Evolutionary conservation across 1,140 invertebrate genomes (phyloP).

Genomic region (Pantala flavescens): DNA sequence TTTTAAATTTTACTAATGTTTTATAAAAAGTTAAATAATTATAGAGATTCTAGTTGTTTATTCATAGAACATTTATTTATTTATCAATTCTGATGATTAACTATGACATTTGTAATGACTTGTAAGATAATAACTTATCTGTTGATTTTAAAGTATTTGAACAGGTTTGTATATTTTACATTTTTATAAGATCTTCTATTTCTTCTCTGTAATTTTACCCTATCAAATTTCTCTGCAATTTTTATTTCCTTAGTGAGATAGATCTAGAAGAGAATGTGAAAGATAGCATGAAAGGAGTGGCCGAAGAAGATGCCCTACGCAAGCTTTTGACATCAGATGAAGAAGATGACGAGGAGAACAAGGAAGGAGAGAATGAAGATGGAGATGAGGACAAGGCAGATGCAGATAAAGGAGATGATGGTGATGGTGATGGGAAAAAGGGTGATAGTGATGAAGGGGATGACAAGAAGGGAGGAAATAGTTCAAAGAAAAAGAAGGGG

Average conservation of each 20-base stretch:
- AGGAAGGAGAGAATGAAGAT: constrained; percentile 39
- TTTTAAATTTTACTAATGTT: too few species aligned
- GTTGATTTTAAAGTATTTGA: too few species aligned
- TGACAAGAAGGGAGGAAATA: constrained; percentile 40
- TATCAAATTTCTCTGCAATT: too few species aligned
- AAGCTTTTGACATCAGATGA: constrained; percentile 84
- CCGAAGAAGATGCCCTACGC: constrained; percentile 78
- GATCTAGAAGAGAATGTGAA: background rate
- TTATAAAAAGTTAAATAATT: too few species aligned
- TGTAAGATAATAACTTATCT: too few species aligned
- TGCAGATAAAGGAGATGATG: constrained; percentile 49
- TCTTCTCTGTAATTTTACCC: too few species aligned
- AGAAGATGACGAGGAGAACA: constrained; percentile 71
- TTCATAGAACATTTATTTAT: too few species aligned
- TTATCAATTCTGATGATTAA: too few species aligned
- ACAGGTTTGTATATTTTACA: too few species aligned
- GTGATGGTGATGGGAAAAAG: constrained; percentile 42
- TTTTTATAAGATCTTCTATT: too few species aligned
- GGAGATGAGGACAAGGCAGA: constrained; percentile 42
- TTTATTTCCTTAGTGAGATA: background rate
- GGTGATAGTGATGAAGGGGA: constrained; percentile 50
- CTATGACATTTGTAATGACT: too few species aligned
- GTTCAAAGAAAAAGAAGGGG: constrained; percentile 26
- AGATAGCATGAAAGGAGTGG: constrained; percentile 57
- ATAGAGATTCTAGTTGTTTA: too few species aligned